A percentile compares a stretch with the other conserved stretches of the same genome.
These are phyloP conservation scores for Cottoperca gobio DNA, from an alignment of 2,797 vertebrate genomes.

Conservation along the genomic window DNA sequence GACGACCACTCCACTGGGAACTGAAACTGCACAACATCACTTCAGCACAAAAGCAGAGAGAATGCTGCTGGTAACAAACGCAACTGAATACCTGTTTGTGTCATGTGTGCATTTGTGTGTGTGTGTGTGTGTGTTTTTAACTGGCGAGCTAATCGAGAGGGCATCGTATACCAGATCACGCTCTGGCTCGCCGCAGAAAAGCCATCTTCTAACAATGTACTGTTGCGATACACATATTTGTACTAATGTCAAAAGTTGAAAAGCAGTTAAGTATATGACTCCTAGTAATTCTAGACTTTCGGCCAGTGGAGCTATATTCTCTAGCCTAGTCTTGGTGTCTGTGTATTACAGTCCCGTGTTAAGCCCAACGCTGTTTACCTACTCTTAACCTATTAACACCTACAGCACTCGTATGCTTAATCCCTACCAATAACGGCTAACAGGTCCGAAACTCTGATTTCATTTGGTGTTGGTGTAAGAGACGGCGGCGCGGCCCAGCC, in stretches of 20 bases:
- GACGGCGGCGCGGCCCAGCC: conserved; percentile 28
- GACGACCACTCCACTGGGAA: conserved; percentile 79
- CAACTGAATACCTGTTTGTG: conserved; percentile 58
- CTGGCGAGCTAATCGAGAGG: conserved; percentile 72
- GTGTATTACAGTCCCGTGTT: conserved; percentile 75
- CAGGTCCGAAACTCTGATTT: conserved; percentile 57
- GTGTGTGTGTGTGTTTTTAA: conserved; percentile 38
- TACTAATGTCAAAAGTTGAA: conserved; percentile 81
- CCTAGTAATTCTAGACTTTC: conserved; percentile 72
- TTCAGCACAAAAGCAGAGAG: conserved; percentile 80
- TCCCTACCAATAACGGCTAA: conserved; percentile 61
- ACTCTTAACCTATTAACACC: conserved; percentile 69
- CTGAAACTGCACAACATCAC: conserved; percentile 79
- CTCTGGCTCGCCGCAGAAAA: conserved; percentile 74
- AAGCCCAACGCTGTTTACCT: conserved; percentile 65
- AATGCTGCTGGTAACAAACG: conserved; percentile 76
- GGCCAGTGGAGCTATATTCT: conserved; percentile 76
- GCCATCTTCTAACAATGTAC: conserved; percentile 74
- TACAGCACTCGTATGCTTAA: conserved; percentile 49
- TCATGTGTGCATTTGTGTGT: conserved; percentile 15
- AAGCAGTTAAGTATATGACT: conserved; percentile 77
- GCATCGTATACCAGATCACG: conserved; percentile 62
- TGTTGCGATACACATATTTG: conserved; percentile 75
- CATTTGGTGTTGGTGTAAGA: conserved; percentile 67
- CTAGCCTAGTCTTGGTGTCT: conserved; percentile 76